Evolutionary conservation across 2,797 vertebrate species (phyloP).

Genomic region (Schizopygopsis pylzovi): DNA sequence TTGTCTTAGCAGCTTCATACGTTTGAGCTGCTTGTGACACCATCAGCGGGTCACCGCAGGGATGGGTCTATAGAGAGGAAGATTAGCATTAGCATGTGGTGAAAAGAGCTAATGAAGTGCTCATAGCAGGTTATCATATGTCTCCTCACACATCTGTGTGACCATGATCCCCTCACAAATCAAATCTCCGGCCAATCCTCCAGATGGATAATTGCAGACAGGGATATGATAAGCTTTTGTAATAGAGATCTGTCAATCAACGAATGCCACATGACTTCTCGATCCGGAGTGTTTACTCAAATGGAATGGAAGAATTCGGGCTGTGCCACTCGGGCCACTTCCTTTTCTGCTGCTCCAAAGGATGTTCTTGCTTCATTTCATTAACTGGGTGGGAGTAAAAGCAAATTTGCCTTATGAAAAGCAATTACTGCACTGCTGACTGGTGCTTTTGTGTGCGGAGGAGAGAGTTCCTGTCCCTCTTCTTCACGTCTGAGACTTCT

Average conservation of each 20-base stretch:
- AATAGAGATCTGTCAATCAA: conserved; percentile 95
- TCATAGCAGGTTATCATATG: conserved; percentile 61
- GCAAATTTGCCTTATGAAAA: conserved; percentile 99
- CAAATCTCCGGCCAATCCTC: conserved; percentile 78
- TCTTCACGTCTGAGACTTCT: conserved; percentile 81
- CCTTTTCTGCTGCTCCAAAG: conserved; percentile 85
- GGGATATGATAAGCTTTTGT: conserved; percentile 82
- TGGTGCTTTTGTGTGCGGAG: conserved; percentile 79
- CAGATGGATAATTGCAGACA: conserved; percentile 84
- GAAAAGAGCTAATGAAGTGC: conserved; percentile 67
- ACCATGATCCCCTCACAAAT: conserved; percentile 78
- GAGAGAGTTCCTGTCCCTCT: conserved; percentile 62
- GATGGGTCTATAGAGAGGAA: background rate
- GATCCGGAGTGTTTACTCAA: conserved; percentile 85
- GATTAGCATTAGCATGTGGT: conserved; percentile 48
- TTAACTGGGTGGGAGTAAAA: conserved; percentile 94
- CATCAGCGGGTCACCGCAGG: background rate
- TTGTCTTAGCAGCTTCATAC: background rate
- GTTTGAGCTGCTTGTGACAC: background rate
- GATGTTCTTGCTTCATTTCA: conserved; percentile 96
- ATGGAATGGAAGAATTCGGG: conserved; percentile 87
- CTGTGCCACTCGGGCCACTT: conserved; percentile 89
- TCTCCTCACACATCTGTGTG: conserved; percentile 67
- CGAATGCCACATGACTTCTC: conserved; percentile 75
- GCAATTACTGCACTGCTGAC: conserved; percentile 95